Conservation (phyloP, 2,113 vertebrate species). For the Mesembrinibis cayennensis region DNA sequence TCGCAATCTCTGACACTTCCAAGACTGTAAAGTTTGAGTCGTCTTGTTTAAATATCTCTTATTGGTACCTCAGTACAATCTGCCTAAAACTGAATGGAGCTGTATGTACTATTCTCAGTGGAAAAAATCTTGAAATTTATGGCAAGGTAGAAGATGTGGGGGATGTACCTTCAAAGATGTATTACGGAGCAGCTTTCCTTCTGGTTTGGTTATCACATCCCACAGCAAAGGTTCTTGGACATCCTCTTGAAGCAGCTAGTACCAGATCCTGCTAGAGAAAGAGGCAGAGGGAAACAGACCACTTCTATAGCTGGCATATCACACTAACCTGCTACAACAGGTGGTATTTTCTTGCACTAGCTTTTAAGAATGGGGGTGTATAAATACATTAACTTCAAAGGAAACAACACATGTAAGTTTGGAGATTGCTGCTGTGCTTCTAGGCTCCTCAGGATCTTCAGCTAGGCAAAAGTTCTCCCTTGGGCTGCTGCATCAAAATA, state of each 20-base stretch:
- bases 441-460: background rate
- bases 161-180: background rate
- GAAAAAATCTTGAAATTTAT: background rate
- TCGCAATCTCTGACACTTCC: background rate
- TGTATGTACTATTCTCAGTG: background rate
- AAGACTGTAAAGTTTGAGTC: background rate
- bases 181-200: background rate
- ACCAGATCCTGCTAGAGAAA: background rate
- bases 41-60: background rate
- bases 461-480: background rate
- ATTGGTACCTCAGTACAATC: background rate
- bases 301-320: background rate
- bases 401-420: background rate
- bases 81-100: background rate
- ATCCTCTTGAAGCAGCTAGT: background rate
- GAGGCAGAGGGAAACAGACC: background rate
- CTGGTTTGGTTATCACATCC: background rate
- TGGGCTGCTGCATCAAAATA: background rate
- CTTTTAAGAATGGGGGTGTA: background rate
- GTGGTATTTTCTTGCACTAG: background rate
- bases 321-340: background rate
- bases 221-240: background rate
- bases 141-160: background rate
- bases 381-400: background rate
- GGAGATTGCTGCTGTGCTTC: fast-evolving